Percentiles rank a stretch among this genome's conserved stretches.
These are phyloP conservation scores for Drosophila paranaensis DNA, from an alignment of 2,888 invertebrate species.

Conservation along the genomic window DNA sequence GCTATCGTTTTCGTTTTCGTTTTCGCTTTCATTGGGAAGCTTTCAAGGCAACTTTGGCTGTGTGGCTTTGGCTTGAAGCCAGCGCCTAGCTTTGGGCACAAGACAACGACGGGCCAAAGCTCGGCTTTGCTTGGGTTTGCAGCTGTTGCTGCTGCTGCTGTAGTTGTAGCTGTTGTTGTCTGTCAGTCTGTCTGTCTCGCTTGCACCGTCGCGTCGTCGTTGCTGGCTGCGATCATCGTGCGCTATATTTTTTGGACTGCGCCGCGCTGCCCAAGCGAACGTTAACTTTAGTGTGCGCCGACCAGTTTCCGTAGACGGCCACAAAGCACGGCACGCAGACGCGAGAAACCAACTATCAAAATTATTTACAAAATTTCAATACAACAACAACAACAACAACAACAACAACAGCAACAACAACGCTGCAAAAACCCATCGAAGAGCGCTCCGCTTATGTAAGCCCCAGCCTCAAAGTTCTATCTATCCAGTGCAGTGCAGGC, in stretches of 20 bases:
- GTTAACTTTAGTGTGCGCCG: slow-evolving; percentile 85
- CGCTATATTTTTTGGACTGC: slow-evolving; percentile 73
- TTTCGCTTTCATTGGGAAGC: slow-evolving; percentile 82
- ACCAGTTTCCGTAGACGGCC: slow-evolving; percentile 85
- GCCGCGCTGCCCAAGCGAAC: slow-evolving; percentile 78
- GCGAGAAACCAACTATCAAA: slow-evolving; percentile 41
- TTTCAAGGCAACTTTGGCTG: slow-evolving; percentile 70
- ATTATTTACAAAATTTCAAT: slow-evolving; percentile 15
- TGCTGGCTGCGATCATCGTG: slow-evolving; percentile 55
- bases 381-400: slow-evolving; percentile 10
- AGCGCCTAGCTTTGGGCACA: slow-evolving; percentile 46
- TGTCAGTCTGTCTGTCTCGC: slow-evolving; percentile 38
- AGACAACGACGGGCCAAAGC: slow-evolving; percentile 61
- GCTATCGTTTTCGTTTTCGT: slow-evolving; percentile 40
- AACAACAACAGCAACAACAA: background rate
- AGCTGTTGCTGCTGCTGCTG: slow-evolving; percentile 7
- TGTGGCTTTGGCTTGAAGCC: slow-evolving; percentile 48
- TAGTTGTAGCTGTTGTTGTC: too few species aligned
- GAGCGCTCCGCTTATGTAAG: slow-evolving; percentile 49
- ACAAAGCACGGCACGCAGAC: slow-evolving; percentile 77
- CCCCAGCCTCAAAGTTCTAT: slow-evolving; percentile 53
- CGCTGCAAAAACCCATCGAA: slow-evolving; percentile 9
- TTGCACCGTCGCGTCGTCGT: slow-evolving; percentile 46
- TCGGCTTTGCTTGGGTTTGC: slow-evolving; percentile 34
- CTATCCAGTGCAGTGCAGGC: slow-evolving; percentile 46